These are phyloP conservation scores for Prosapia bicincta DNA, from an alignment of 2,888 invertebrate species.

Conservation along the genomic window DNA sequence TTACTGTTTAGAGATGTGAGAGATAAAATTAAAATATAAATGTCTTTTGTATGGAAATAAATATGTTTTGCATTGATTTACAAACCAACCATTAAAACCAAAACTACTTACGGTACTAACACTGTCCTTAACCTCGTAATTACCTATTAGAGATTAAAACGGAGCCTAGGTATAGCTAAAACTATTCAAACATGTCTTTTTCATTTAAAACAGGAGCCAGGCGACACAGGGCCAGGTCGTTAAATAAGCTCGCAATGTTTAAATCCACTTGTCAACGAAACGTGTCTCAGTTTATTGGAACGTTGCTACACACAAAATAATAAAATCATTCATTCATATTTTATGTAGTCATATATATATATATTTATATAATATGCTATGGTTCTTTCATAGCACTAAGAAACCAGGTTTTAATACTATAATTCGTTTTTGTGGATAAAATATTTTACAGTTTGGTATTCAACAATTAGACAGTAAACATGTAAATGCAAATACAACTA, in stretches of 20 bases:
- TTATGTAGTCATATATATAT: too few species aligned
- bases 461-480: neutral
- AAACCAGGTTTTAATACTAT: neutral
- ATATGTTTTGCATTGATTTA: neutral
- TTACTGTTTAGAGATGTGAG: too few species aligned
- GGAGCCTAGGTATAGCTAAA: neutral
- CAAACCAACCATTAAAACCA: neutral
- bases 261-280: neutral
- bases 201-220: neutral
- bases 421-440: neutral
- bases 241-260: neutral
- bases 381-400: neutral
- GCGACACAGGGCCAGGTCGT: neutral
- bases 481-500: neutral
- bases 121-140: neutral
- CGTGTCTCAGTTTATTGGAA: neutral
- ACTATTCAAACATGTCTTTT: neutral
- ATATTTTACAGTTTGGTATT: neutral
- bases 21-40: too few species aligned
- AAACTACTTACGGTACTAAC: neutral
- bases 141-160: neutral
- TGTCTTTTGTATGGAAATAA: neutral
- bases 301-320: neutral
- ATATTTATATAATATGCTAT: neutral
- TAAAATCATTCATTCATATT: neutral